Percentiles rank a stretch among this genome's conserved stretches.
phyloP scores from a whole-genome alignment of 2,797 vertebrate species.

The Pseudomugil gertrudae region DNA sequence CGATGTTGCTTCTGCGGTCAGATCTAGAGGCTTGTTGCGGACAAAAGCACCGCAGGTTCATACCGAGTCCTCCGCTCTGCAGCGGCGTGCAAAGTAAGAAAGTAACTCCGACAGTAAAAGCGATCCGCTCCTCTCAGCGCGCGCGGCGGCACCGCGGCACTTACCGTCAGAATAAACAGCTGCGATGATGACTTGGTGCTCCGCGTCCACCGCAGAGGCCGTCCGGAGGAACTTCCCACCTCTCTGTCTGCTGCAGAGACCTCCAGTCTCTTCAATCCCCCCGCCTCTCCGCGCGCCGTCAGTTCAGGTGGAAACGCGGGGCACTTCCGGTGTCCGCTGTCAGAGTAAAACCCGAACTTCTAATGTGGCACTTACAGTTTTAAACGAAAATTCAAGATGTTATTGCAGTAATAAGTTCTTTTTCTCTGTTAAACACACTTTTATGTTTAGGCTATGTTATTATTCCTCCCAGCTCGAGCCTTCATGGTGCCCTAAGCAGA shows the following conservation, averaged over 20 bases:
- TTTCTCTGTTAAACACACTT: too few species aligned
- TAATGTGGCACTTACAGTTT: too few species aligned
- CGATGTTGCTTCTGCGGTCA: not conserved
- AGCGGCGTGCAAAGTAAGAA: slow-evolving; percentile 68
- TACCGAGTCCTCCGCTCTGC: slow-evolving; percentile 34
- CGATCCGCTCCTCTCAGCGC: slow-evolving; percentile 34
- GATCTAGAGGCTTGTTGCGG: slow-evolving; percentile 8
- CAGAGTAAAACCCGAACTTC: slow-evolving; percentile 39
- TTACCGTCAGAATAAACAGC: slow-evolving; percentile 32
- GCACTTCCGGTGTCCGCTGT: slow-evolving; percentile 21
- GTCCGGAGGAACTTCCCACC: slow-evolving; percentile 23
- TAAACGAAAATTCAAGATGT: too few species aligned
- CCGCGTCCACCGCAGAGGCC: not conserved
- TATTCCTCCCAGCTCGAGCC: too few species aligned
- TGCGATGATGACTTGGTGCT: not conserved
- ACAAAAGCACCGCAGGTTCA: slow-evolving; percentile 64
- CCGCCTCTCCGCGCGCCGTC: slow-evolving; percentile 47
- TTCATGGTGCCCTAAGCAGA: too few species aligned
- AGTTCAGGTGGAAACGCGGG: accelerated
- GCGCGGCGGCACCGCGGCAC: slow-evolving; percentile 17
- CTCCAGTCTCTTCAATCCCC: slow-evolving; percentile 57
- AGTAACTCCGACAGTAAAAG: slow-evolving; percentile 55
- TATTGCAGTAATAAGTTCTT: too few species aligned
- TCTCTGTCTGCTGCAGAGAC: slow-evolving; percentile 27
- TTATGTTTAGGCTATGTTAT: too few species aligned